phyloP scores from a whole-genome alignment of 2,113 vertebrate genomes.

The Greenwoodochromis staneri region DNA sequence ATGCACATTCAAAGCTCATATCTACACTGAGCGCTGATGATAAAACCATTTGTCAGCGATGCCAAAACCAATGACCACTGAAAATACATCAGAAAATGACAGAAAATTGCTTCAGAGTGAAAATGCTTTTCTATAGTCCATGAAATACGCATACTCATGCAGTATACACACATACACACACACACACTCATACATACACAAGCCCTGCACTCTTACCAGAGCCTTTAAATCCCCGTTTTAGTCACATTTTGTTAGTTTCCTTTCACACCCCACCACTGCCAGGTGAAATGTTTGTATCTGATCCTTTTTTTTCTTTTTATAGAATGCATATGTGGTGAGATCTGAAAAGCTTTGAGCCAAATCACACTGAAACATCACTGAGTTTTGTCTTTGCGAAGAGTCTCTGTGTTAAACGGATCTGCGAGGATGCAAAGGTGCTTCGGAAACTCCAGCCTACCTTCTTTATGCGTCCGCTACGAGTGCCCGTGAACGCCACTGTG shows the following conservation, averaged over 20 bases:
- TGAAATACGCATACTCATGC: background rate
- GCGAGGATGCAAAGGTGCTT: background rate
- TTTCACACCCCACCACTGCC: background rate
- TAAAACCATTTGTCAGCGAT: slow-evolving; percentile 24
- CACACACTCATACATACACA: background rate
- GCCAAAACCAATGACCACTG: slow-evolving; percentile 16
- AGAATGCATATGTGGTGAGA: background rate
- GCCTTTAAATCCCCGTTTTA: background rate
- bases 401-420: background rate
- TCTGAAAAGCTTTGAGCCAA: background rate
- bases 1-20: background rate
- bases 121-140: background rate
- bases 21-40: slow-evolving; percentile 4
- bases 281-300: background rate
- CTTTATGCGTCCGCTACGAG: slow-evolving; percentile 82
- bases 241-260: background rate
- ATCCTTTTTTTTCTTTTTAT: background rate
- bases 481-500: slow-evolving; percentile 89
- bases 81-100: slow-evolving; percentile 23
- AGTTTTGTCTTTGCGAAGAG: background rate
- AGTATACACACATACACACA: background rate
- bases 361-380: background rate
- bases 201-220: background rate
- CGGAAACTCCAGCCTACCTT: slow-evolving; percentile 76
- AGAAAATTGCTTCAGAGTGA: slow-evolving; percentile 11